phyloP scores from a whole-genome alignment of 2,888 invertebrate genomes.

The Amitus sp. region DNA sequence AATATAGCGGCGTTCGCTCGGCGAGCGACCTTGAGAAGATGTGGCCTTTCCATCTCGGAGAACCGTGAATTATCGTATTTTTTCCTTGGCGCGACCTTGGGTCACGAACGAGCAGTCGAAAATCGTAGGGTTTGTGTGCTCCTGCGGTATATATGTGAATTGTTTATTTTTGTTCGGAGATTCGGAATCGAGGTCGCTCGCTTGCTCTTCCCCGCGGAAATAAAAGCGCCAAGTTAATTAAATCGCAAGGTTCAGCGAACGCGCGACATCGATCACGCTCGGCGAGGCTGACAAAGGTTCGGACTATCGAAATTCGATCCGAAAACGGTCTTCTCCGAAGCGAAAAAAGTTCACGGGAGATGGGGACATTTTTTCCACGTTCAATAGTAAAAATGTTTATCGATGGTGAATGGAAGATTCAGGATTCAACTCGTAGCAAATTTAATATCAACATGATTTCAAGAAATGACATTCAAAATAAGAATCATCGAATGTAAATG shows the following conservation, averaged over 20 bases:
- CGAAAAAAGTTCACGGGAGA: too few species aligned
- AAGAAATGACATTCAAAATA: too few species aligned
- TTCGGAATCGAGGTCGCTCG: neutral
- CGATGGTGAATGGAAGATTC: too few species aligned
- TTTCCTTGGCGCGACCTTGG: slow-evolving; percentile 4
- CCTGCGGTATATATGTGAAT: neutral
- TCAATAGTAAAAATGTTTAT: too few species aligned
- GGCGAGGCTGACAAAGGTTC: too few species aligned
- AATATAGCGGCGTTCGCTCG: neutral
- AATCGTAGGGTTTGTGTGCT: neutral
- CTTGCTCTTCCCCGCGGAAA: slow-evolving; percentile 5
- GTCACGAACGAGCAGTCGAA: neutral
- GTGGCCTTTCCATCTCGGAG: slow-evolving; percentile 21
- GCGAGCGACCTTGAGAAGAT: slow-evolving; percentile 27
- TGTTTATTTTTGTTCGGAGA: neutral
- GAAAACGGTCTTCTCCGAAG: too few species aligned
- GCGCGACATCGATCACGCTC: slow-evolving; percentile 3
- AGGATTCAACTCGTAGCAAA: too few species aligned
- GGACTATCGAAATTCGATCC: too few species aligned
- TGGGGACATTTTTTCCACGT: too few species aligned
- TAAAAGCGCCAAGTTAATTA: slow-evolving; percentile 11
- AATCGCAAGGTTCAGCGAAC: slow-evolving; percentile 23
- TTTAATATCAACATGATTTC: too few species aligned
- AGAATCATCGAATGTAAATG: too few species aligned
- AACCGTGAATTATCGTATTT: slow-evolving; percentile 22